A percentile compares a stretch with the other conserved stretches of the same genome.
These are phyloP conservation scores for Cecidostiba fungosa DNA, from an alignment of 2,888 invertebrate genomes.

Conservation along the genomic window DNA sequence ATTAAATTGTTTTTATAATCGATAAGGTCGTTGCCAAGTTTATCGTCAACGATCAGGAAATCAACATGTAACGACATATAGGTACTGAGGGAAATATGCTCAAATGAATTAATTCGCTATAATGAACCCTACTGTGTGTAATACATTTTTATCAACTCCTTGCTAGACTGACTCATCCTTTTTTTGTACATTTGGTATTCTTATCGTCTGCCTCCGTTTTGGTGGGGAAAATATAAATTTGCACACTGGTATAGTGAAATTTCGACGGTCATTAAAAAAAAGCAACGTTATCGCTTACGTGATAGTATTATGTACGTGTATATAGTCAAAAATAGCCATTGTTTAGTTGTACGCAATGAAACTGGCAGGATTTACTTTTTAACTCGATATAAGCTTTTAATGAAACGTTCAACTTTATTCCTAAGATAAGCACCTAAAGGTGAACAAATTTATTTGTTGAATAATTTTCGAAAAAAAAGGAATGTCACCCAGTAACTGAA, in stretches of 20 bases:
- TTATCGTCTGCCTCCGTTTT: background rate
- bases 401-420: too few relatives aligned
- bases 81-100: background rate
- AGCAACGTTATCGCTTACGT: background rate
- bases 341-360: background rate
- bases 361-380: background rate
- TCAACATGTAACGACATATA: background rate
- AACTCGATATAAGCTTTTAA: background rate
- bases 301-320: background rate
- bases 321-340: background rate
- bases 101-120: background rate
- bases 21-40: background rate
- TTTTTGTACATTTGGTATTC: background rate
- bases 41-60: background rate
- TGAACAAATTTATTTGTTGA: too few relatives aligned
- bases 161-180: background rate
- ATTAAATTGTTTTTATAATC: background rate
- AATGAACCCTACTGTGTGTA: too few relatives aligned
- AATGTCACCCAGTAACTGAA: conserved; percentile 27
- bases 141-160: background rate
- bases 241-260: background rate
- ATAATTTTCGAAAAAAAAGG: too few relatives aligned
- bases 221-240: background rate
- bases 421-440: too few relatives aligned
- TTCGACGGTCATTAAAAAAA: background rate